Evolutionary conservation across 2,888 invertebrate species (phyloP), one percentile per base, ranked within the genome.

Genomic region (Epicampocera succincta): DNA sequence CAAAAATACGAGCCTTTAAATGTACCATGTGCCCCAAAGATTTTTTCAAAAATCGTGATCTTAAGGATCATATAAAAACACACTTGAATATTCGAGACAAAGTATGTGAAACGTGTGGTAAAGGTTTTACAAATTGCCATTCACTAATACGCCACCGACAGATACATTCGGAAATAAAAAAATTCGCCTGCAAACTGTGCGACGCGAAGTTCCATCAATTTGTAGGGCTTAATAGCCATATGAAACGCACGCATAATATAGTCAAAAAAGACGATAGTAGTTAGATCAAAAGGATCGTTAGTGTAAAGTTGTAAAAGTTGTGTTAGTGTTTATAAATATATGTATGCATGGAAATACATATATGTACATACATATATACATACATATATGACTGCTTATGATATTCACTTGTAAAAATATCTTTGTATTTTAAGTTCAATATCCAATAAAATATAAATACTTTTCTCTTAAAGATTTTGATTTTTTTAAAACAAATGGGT

Each of bases 1-100:
- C 80, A n/a, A 83, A 84, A 13, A 73, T 83, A 33, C 73, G 85
- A 11, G 84, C 83, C 13, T 85, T 84, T 21, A 83, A 84, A 50
- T 85, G 85, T 52, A 84, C 63, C 3, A 83, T 85, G 83, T 85
- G 85, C 33, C 83, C 85, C 1, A 85, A 85, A 68, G 89, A 88
- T 52, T 89, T 89, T 68, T 9, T 85, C 0, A 88, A 86, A 42
- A 87, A 86, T 21, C 83, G 85, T 3, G 81, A 88, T 76, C 72
- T 89, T 9, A 83, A 84, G 6, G 88, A 89, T 50, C 89, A 89
- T 52, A 87, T 89, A 8, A 89, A 89, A 60, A 84, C 87, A 0
- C 89, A 89, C 71, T 79, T 89, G 12, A 89, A 89, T 56, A 89
- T 89, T 68, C 86, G 89, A 5, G 89, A 89, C 74, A 89, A 89